Evolutionary conservation across 2,113 vertebrate genomes (phyloP).

Genomic region (Phoxinus phoxinus): DNA sequence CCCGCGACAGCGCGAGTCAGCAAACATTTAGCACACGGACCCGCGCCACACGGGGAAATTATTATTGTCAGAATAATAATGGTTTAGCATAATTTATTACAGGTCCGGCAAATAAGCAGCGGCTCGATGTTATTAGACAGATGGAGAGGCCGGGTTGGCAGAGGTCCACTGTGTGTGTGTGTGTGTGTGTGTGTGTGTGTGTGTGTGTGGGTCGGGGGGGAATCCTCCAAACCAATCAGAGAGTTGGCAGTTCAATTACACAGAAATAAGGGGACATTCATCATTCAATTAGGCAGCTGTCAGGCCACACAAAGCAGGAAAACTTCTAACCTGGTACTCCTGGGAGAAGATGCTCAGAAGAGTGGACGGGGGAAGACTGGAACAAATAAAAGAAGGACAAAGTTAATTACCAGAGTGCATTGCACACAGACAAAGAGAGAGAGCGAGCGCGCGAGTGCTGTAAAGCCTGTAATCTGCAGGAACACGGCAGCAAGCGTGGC

Average conservation of each 20-base stretch:
- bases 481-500: conserved; percentile 99
- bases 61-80: conserved; percentile 99
- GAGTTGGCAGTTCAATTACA: conserved; percentile 99
- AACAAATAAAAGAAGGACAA: conserved; percentile 99
- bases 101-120: conserved; percentile 99
- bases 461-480: conserved; percentile 99
- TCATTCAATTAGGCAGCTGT: conserved; percentile 99
- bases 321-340: conserved; percentile 99
- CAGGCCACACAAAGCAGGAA: conserved; percentile 99
- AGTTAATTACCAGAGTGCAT: conserved; percentile 99
- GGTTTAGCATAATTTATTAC: conserved; percentile 99
- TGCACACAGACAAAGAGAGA: conserved; percentile 96
- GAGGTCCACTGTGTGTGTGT: conserved; percentile 86
- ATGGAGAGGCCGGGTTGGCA: conserved; percentile 99
- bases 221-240: conserved; percentile 99
- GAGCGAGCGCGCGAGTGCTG: conserved; percentile 76
- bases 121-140: conserved; percentile 99
- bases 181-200: background rate
- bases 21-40: conserved; percentile 99
- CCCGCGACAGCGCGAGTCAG: conserved; percentile 99
- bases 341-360: conserved; percentile 99
- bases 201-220: conserved; percentile 69
- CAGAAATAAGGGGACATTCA: conserved; percentile 99
- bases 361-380: conserved; percentile 99
- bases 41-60: conserved; percentile 99